Conservation (phyloP, 2,113 vertebrate species). For the Chaenogobius annularis region DNA sequence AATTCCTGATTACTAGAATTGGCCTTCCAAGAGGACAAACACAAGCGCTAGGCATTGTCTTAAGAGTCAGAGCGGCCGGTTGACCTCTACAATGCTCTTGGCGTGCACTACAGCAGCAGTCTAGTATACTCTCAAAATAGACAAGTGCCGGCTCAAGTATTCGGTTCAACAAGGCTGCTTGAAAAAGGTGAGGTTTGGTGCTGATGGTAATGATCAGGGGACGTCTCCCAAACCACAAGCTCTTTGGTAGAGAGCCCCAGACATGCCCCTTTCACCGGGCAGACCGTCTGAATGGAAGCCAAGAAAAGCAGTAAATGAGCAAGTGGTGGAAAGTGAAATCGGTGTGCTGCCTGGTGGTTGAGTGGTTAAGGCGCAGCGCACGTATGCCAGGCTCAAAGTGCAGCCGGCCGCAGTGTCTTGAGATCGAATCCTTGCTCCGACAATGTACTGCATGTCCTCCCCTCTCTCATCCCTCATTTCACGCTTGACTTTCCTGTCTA, state of each 20-base stretch:
- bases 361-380: no score
- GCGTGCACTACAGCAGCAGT: not conserved
- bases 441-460: no score
- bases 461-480: no score
- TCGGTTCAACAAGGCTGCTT: not conserved
- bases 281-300: not conserved
- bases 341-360: no score
- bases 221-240: not conserved
- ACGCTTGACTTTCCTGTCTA: no score
- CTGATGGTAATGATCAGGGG: constrained; percentile 9
- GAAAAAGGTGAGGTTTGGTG: constrained; percentile 2
- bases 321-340: not conserved
- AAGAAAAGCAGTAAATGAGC: not conserved
- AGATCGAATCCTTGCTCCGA: no score
- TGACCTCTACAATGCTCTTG: constrained; percentile 2
- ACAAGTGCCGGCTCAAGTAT: not conserved
- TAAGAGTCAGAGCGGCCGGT: constrained; percentile 1
- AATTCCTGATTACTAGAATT: constrained; percentile 12
- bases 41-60: not conserved
- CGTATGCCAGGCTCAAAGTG: no score
- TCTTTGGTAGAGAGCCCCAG: not conserved
- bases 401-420: no score
- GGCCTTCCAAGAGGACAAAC: constrained; percentile 12
- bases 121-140: not conserved
- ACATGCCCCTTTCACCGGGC: not conserved